Percentiles rank a stretch among this genome's conserved stretches.
phyloP scores from a whole-genome alignment of 2,113 vertebrate genomes.

The Chaetodon trifascialis region DNA sequence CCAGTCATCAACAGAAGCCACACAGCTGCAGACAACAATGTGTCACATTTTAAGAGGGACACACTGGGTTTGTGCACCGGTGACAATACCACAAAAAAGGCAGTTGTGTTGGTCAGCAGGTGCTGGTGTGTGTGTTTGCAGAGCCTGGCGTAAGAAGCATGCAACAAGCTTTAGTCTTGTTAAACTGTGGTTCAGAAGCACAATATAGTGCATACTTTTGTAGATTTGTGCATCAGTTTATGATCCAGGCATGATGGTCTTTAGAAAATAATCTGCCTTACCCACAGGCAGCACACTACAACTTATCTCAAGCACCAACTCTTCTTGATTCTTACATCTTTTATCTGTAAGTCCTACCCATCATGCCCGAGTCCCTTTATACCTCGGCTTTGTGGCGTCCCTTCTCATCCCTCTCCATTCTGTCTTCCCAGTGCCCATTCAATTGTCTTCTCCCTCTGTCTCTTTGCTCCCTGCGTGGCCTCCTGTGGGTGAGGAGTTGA shows the following conservation, averaged over 20 bases:
- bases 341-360: slow-evolving; percentile 43
- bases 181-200: neutral
- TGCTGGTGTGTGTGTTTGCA: too few species aligned
- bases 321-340: slow-evolving; percentile 45
- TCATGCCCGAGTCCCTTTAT: slow-evolving; percentile 52
- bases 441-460: slow-evolving; percentile 69
- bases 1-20: neutral
- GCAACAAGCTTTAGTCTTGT: neutral
- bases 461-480: slow-evolving; percentile 69
- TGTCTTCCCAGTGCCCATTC: slow-evolving; percentile 70
- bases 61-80: too few species aligned
- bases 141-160: neutral
- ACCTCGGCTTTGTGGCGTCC: slow-evolving; percentile 52
- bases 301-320: slow-evolving; percentile 35
- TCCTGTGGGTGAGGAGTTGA: slow-evolving; percentile 81
- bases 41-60: too few species aligned
- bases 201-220: neutral
- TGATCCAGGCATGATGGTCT: slow-evolving; percentile 16
- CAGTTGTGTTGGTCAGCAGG: too few species aligned
- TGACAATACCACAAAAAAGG: too few species aligned
- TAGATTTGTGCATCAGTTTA: neutral
- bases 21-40: too few species aligned
- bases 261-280: slow-evolving; percentile 13
- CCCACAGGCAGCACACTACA: slow-evolving; percentile 5
- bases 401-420: slow-evolving; percentile 73